Percentiles rank a stretch among this genome's conserved stretches.
phyloP scores from a whole-genome alignment of 2,888 invertebrate genomes.

The Gymnosoma rotundatum region DNA sequence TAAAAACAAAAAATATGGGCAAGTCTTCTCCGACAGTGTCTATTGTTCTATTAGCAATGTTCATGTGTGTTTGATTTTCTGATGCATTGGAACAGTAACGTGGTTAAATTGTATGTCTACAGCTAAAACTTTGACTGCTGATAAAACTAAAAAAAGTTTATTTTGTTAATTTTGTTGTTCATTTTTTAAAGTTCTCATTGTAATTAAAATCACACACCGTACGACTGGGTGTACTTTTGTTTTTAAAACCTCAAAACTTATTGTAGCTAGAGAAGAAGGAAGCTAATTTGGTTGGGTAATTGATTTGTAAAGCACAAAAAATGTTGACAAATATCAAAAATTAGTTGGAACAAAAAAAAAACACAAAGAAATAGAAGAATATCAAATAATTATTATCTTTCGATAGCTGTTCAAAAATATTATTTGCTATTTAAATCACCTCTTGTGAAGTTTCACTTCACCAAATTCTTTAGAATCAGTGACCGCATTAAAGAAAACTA shows the following conservation, averaged over 20 bases:
- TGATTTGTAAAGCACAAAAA: neutral
- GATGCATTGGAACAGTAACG: slow-evolving; percentile 42
- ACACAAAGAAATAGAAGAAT: no score
- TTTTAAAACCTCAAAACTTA: neutral
- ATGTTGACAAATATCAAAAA: no score
- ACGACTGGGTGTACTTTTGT: slow-evolving; percentile 8
- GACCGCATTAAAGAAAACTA: no score
- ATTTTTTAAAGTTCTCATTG: slow-evolving; percentile 55
- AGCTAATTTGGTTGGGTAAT: neutral
- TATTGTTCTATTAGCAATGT: slow-evolving; percentile 11
- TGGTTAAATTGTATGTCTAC: neutral
- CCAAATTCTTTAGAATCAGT: no score
- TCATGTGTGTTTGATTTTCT: slow-evolving; percentile 32
- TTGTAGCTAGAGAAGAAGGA: neutral
- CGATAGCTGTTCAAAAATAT: no score
- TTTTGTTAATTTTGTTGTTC: slow-evolving; percentile 51
- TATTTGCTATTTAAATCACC: no score
- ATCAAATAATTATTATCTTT: no score
- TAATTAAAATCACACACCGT: slow-evolving; percentile 40
- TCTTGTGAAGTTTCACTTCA: no score
- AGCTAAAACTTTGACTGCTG: slow-evolving; percentile 28
- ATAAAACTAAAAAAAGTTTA: slow-evolving; percentile 57
- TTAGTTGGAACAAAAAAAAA: no score
- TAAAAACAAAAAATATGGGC: slow-evolving; percentile 61
- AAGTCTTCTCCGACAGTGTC: slow-evolving; percentile 42